These are phyloP conservation scores for Acholoe squamosa DNA, from an alignment of 2,888 invertebrate genomes.

Conservation along the genomic window DNA sequence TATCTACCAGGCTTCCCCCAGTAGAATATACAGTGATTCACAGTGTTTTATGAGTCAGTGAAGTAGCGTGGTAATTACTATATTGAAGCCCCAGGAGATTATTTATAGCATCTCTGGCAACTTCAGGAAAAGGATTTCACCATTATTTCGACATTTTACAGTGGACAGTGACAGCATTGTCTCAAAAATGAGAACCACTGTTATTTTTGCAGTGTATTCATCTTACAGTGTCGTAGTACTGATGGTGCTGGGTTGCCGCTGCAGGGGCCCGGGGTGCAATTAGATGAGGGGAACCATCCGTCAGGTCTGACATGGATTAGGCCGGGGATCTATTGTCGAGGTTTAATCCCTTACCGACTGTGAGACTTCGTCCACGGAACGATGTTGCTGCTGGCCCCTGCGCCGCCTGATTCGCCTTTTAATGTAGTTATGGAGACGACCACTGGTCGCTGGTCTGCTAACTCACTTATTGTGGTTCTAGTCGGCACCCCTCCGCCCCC, in stretches of 20 bases:
- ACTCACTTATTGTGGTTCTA: neutral
- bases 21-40: too few relatives aligned
- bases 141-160: too few relatives aligned
- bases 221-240: too few relatives aligned
- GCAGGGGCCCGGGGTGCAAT: neutral
- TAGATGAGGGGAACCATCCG: constrained; percentile 45
- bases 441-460: constrained; percentile 5
- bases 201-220: too few relatives aligned
- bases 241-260: neutral
- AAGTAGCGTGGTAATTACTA: too few relatives aligned
- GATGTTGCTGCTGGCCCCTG: neutral
- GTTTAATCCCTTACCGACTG: neutral
- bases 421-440: constrained; percentile 23
- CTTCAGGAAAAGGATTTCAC: too few relatives aligned
- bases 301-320: constrained; percentile 45
- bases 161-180: too few relatives aligned
- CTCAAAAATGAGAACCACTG: too few relatives aligned
- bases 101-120: too few relatives aligned
- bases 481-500: neutral
- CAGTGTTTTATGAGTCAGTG: too few relatives aligned
- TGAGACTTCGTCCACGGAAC: neutral
- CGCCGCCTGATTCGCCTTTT: constrained; percentile 51
- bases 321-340: constrained; percentile 40
- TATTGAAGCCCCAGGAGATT: too few relatives aligned
- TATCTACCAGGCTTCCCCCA: too few relatives aligned